phyloP scores from a whole-genome alignment of 1,140 invertebrate species.

The Drosophila simulans region DNA sequence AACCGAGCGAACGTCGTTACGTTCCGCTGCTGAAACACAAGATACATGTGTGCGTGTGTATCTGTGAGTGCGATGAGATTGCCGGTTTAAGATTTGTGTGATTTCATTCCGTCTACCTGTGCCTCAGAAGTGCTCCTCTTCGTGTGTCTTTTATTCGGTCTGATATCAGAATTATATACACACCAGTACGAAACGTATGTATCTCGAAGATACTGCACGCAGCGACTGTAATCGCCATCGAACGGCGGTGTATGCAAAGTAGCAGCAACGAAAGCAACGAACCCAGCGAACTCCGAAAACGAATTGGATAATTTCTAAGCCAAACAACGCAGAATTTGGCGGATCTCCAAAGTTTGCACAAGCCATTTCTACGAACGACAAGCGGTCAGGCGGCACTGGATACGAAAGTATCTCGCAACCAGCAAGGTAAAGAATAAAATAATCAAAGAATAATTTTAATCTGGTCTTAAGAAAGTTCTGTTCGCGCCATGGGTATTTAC shows the following conservation, averaged over 20 bases:
- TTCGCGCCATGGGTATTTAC: no score
- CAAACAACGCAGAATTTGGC: constrained; percentile 45
- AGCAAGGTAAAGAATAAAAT: constrained; percentile 56
- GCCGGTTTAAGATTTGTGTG: constrained; percentile 74
- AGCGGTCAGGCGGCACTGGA: constrained; percentile 24
- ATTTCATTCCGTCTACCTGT: constrained; percentile 71
- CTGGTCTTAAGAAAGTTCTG: background rate
- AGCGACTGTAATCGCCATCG: constrained; percentile 43
- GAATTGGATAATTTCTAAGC: constrained; percentile 65
- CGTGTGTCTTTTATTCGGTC: constrained; percentile 49
- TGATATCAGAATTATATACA: constrained; percentile 61
- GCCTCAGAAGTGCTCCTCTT: constrained; percentile 50
- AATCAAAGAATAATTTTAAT: background rate
- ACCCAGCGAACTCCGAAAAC: constrained; percentile 53
- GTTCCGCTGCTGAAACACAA: constrained; percentile 23
- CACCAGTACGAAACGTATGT: constrained; percentile 56
- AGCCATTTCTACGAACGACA: constrained; percentile 47
- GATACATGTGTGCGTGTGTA: constrained; percentile 35
- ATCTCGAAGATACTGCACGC: constrained; percentile 71
- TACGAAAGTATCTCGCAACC: constrained; percentile 60
- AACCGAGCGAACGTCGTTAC: constrained; percentile 63
- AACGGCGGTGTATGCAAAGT: constrained; percentile 55
- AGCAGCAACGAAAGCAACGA: constrained; percentile 69
- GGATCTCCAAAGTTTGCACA: constrained; percentile 43
- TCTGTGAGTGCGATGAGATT: constrained; percentile 53